A percentile compares a stretch with the other conserved stretches of the same genome.
phyloP scores from a whole-genome alignment of 2,888 invertebrate species.

The Candidula unifasciata region DNA sequence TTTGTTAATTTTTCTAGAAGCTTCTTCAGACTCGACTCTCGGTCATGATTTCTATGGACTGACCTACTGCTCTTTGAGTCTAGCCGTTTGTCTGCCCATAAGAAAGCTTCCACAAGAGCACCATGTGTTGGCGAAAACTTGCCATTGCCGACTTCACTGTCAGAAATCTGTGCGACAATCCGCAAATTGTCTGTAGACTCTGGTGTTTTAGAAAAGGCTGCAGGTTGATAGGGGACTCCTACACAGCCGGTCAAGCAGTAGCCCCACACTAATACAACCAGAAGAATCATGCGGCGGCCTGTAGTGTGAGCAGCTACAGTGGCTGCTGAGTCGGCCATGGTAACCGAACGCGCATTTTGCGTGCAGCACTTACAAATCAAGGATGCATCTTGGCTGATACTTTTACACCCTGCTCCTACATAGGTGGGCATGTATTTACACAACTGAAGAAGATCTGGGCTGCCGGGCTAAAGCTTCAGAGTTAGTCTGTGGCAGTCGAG shows the following conservation, averaged over 20 bases:
- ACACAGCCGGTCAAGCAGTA: slow-evolving; percentile 42
- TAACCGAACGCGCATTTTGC: slow-evolving; percentile 55
- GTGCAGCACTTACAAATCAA: slow-evolving; percentile 31
- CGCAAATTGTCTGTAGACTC: slow-evolving; percentile 10
- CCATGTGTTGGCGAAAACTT: neutral
- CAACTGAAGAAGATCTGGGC: neutral
- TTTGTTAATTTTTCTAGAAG: slow-evolving; percentile 22
- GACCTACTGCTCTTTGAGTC: neutral
- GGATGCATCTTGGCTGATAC: slow-evolving; percentile 3
- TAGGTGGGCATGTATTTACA: slow-evolving; percentile 27
- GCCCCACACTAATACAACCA: slow-evolving; percentile 26
- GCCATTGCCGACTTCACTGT: neutral
- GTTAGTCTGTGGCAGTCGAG: neutral
- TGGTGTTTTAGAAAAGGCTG: neutral
- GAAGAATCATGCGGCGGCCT: slow-evolving; percentile 45
- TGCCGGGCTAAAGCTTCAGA: neutral
- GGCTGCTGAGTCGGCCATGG: slow-evolving; percentile 52
- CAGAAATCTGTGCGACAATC: neutral
- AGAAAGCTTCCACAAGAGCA: neutral
- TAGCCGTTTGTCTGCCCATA: neutral
- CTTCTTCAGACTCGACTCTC: slow-evolving; percentile 1
- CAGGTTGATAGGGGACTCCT: neutral
- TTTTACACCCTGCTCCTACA: slow-evolving; percentile 19
- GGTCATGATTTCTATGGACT: neutral
- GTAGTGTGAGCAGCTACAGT: slow-evolving; percentile 35